These are phyloP conservation scores for Enteromius trimaculatus DNA, from an alignment of 2,797 vertebrate genomes.

Conservation along the genomic window DNA sequence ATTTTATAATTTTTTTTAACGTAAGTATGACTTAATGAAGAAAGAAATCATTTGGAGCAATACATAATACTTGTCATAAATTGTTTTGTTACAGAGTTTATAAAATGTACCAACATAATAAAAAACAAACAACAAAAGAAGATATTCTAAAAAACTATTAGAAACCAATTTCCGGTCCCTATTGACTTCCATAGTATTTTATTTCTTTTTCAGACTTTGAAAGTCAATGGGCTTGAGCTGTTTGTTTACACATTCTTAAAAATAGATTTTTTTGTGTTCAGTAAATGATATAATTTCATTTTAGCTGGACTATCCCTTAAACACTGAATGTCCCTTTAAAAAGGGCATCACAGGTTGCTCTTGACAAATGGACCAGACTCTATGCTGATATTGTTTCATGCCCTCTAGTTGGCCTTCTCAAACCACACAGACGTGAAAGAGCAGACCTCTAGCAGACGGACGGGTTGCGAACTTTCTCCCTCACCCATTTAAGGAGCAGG, in stretches of 20 bases:
- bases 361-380: not conserved
- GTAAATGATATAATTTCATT: not conserved
- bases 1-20: too few relatives aligned
- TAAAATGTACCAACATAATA: not conserved
- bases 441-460: constrained; percentile 10
- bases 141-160: not conserved
- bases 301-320: not conserved
- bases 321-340: not conserved
- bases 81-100: not conserved
- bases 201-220: not conserved
- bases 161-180: not conserved
- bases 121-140: not conserved
- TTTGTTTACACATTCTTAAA: not conserved
- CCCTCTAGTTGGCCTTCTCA: constrained; percentile 7
- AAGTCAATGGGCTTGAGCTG: not conserved
- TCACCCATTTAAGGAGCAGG: not conserved
- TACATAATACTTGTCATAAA: not conserved
- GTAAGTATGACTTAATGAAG: not conserved
- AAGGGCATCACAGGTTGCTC: not conserved
- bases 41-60: not conserved
- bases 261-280: not conserved
- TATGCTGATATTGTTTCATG: not conserved
- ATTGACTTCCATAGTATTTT: not conserved
- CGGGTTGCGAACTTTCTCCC: not conserved
- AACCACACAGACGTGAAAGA: not conserved